These are phyloP conservation scores for Tadarida brasiliensis DNA, from an alignment of 2,797 vertebrate species.

Conservation along the genomic window DNA sequence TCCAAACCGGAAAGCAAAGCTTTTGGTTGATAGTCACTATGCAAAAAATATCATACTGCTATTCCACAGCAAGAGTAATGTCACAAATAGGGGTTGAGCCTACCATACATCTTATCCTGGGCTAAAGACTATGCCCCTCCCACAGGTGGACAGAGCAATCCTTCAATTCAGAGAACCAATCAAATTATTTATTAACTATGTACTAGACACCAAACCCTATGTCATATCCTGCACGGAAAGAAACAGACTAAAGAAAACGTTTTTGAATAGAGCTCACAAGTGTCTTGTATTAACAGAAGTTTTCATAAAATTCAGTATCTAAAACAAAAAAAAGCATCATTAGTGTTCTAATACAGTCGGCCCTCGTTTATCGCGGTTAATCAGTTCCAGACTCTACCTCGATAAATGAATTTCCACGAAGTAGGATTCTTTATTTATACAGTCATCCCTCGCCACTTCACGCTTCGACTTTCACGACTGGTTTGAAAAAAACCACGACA, in stretches of 20 bases:
- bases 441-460: no score
- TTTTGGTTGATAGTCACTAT: not conserved
- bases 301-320: not conserved
- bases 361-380: no score
- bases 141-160: not conserved
- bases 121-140: not conserved
- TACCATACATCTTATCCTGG: not conserved
- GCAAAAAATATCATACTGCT: not conserved
- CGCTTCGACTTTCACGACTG: no score
- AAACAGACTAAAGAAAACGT: not conserved
- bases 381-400: no score
- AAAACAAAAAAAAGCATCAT: not conserved
- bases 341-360: not conserved
- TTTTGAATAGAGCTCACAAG: not conserved
- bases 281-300: not conserved
- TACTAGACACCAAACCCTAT: not conserved
- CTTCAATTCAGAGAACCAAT: not conserved
- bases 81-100: not conserved
- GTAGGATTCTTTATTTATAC: no score
- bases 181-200: slow-evolving; percentile 43
- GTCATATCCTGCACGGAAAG: not conserved
- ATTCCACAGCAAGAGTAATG: not conserved
- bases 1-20: not conserved
- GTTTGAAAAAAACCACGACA: no score
- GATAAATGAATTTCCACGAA: no score